Percentiles rank a stretch among this genome's conserved stretches.
These are phyloP conservation scores for Triplophysa rosa DNA, from an alignment of 2,113 vertebrate species.

Conservation along the genomic window DNA sequence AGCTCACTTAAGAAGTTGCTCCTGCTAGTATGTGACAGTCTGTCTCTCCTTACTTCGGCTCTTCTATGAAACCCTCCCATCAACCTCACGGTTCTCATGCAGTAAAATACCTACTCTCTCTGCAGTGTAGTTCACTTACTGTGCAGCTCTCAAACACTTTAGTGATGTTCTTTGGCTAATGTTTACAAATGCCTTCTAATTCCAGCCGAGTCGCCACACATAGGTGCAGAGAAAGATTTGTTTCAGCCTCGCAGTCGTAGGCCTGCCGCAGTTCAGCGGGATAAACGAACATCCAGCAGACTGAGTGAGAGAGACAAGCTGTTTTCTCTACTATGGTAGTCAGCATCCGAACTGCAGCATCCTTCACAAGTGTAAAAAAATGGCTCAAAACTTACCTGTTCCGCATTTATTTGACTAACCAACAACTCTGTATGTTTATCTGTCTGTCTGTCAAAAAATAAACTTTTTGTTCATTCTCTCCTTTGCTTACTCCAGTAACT, in stretches of 20 bases:
- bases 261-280: constrained; percentile 16
- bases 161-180: constrained; percentile 26
- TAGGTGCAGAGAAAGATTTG: constrained; percentile 19
- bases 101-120: constrained; percentile 3
- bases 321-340: too few species aligned
- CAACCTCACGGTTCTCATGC: constrained; percentile 1
- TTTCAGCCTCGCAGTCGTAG: constrained; percentile 27
- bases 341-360: too few species aligned
- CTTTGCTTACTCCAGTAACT: too few species aligned
- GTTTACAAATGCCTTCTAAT: constrained; percentile 50
- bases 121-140: constrained; percentile 34
- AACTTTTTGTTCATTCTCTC: too few species aligned
- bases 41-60: constrained; percentile 8
- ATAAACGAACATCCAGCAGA: neutral
- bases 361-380: too few species aligned
- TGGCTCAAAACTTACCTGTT: too few species aligned
- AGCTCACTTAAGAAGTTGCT: constrained; percentile 13
- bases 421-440: too few species aligned
- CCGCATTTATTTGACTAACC: too few species aligned
- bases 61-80: neutral
- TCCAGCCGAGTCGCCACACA: constrained; percentile 34
- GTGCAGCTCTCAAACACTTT: constrained; percentile 32
- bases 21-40: constrained; percentile 6
- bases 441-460: too few species aligned
- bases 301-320: neutral